A percentile compares a stretch with the other conserved stretches of the same genome.
Conservation (phyloP, 92 coral and sea anemone genomes). For the Umimayanthus kanabou region DNA sequence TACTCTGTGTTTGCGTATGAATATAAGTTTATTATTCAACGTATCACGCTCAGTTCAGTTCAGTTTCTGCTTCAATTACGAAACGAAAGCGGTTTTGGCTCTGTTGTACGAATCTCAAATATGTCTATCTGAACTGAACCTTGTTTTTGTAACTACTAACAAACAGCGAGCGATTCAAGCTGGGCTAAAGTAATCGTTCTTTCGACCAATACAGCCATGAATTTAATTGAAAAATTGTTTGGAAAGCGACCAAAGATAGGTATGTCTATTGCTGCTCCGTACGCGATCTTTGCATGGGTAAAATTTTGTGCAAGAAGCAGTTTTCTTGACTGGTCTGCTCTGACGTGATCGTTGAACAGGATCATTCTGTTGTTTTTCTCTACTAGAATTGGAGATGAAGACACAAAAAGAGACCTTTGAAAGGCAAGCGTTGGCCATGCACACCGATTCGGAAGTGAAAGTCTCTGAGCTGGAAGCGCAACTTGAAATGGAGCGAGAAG, state of each 20-base stretch:
- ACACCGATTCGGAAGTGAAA: constrained; percentile 62
- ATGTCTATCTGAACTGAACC: neutral
- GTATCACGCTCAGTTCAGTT: neutral
- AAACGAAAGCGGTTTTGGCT: neutral
- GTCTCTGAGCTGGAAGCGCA: constrained; percentile 72
- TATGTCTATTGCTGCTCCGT: neutral
- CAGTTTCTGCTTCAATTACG: neutral
- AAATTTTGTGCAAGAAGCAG: neutral
- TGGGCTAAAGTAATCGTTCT: neutral
- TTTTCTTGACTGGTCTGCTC: neutral
- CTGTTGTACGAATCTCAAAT: neutral
- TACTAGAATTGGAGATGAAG: constrained; percentile 76
- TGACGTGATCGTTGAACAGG: neutral
- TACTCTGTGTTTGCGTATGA: neutral
- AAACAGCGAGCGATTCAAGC: neutral
- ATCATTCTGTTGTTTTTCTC: neutral
- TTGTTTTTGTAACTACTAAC: neutral
- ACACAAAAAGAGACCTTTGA: constrained; percentile 77
- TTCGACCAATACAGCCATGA: constrained; percentile 23
- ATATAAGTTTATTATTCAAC: neutral
- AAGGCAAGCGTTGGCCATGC: constrained; percentile 61
- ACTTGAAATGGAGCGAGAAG: constrained; percentile 64
- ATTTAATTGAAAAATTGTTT: constrained; percentile 60
- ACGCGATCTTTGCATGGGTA: neutral
- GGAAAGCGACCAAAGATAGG: constrained; percentile 52